Evolutionary conservation across 2,113 vertebrate genomes (phyloP).

Genomic region (Casuarius casuarius): DNA sequence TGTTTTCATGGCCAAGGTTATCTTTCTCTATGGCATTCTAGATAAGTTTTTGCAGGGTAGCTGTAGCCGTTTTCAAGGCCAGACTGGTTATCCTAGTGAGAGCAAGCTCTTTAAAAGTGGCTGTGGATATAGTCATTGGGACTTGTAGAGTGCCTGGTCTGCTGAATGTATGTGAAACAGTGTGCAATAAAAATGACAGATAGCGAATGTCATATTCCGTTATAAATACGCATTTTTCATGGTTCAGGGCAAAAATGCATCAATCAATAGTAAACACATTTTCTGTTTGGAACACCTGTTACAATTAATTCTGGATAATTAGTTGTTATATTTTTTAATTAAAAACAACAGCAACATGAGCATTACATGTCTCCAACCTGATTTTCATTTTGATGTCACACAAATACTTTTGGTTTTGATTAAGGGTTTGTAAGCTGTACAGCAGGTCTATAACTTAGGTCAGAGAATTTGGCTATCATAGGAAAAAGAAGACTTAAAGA

Average conservation of each 20-base stretch:
- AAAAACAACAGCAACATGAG: neutral
- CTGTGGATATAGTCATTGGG: neutral
- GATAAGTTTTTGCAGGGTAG: neutral
- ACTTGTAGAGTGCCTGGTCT: neutral
- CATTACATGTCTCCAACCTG: slow-evolving; percentile 2
- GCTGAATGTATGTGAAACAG: neutral
- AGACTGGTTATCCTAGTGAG: neutral
- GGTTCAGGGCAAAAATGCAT: slow-evolving; percentile 29
- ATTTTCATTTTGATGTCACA: neutral
- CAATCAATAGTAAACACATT: slow-evolving; percentile 25
- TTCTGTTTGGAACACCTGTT: slow-evolving; percentile 38
- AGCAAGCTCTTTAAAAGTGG: neutral
- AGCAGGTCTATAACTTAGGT: neutral
- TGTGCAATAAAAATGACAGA: slow-evolving; percentile 23
- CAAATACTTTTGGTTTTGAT: slow-evolving; percentile 19
- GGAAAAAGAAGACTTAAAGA: neutral
- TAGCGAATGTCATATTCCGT: slow-evolving; percentile 3
- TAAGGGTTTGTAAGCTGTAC: neutral
- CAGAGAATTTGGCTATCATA: neutral
- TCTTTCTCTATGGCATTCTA: neutral
- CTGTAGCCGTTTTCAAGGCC: neutral
- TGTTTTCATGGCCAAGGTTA: neutral
- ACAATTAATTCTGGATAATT: slow-evolving; percentile 27
- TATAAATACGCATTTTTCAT: slow-evolving; percentile 50
- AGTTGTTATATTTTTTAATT: slow-evolving; percentile 26